Conservation (phyloP, 2,113 vertebrate genomes). For the Taxidea taxus region DNA sequence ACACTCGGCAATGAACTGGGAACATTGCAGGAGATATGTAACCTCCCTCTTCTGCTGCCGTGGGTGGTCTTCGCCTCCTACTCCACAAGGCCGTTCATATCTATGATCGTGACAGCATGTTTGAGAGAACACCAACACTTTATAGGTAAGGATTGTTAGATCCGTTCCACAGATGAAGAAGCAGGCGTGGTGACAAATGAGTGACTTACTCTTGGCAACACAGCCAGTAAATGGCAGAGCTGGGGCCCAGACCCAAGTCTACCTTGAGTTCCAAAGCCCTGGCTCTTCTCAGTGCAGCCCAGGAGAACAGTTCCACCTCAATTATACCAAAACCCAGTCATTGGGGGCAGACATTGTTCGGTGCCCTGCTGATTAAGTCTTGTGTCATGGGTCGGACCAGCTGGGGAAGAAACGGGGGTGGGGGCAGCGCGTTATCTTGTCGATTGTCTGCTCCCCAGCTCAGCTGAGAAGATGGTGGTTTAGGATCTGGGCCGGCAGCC, state of each 20-base stretch:
- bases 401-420: too few relatives aligned
- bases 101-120: background rate
- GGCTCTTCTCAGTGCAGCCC: background rate
- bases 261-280: background rate
- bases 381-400: background rate
- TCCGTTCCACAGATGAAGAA: background rate
- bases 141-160: background rate
- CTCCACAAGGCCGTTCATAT: background rate
- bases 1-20: too few relatives aligned
- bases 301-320: background rate
- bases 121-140: background rate
- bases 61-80: background rate
- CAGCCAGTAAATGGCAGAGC: background rate
- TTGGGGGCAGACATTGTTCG: background rate
- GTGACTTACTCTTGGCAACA: background rate
- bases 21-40: background rate
- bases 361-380: too few relatives aligned
- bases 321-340: background rate
- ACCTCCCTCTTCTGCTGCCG: background rate
- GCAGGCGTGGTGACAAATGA: background rate
- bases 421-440: background rate
- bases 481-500: fast-evolving
- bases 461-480: background rate
- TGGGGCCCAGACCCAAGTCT: background rate
- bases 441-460: background rate